Evolutionary conservation across 2,888 invertebrate species (phyloP).

Genomic region (Caenorhabditis plicata): DNA sequence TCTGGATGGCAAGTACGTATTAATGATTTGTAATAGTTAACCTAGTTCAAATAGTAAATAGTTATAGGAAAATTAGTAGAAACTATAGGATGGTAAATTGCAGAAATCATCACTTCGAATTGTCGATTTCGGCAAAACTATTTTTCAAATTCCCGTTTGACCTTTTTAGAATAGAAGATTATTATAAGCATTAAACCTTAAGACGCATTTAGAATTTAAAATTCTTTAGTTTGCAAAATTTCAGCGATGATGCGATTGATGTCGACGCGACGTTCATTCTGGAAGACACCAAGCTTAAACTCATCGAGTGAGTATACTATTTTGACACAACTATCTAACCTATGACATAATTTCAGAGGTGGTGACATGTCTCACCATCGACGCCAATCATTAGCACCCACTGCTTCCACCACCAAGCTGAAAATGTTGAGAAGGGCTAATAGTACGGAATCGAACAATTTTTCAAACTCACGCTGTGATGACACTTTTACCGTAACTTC

Average conservation of each 20-base stretch:
- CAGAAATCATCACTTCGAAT: too few relatives aligned
- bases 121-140: too few relatives aligned
- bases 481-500: constrained; percentile 21
- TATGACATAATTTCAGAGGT: constrained; percentile 13
- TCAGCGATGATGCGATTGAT: constrained; percentile 47
- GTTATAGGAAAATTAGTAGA: too few relatives aligned
- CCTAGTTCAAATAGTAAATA: too few relatives aligned
- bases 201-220: too few relatives aligned
- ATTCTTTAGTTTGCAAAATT: too few relatives aligned
- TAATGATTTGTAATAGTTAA: too few relatives aligned
- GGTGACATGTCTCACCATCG: constrained; percentile 47
- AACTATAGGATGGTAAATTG: too few relatives aligned
- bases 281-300: constrained; percentile 61
- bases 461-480: constrained; percentile 19
- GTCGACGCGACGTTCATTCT: constrained; percentile 63
- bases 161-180: too few relatives aligned
- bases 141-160: too few relatives aligned
- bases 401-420: constrained; percentile 58
- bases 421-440: constrained; percentile 62
- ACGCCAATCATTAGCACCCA: constrained; percentile 59
- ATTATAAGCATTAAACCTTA: too few relatives aligned
- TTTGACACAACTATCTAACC: background rate
- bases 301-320: constrained; percentile 45
- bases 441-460: constrained; percentile 58
- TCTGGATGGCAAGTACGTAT: too few relatives aligned